These are phyloP conservation scores for Xiphophorus birchmanni DNA, from an alignment of 2,797 vertebrate species.

Conservation along the genomic window DNA sequence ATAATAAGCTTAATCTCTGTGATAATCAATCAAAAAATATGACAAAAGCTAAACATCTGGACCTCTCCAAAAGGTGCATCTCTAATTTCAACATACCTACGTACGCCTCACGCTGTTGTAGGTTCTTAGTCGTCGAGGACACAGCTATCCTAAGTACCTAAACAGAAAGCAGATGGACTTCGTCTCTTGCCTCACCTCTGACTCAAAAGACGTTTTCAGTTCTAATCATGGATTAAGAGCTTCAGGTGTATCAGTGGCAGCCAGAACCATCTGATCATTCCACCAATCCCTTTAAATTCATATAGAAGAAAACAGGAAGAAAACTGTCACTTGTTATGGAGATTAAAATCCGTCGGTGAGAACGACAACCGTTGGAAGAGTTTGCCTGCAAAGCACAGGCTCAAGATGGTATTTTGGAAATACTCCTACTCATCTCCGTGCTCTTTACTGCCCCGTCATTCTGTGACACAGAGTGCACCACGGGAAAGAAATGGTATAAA, in stretches of 20 bases:
- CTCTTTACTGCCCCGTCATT: constrained; percentile 6
- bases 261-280: neutral
- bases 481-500: neutral
- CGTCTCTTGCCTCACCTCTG: neutral
- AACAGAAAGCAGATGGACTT: neutral
- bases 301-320: neutral
- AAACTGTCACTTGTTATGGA: neutral
- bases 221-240: neutral
- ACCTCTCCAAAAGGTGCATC: neutral
- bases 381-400: neutral
- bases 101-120: neutral
- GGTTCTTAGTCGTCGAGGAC: neutral
- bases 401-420: constrained; percentile 15
- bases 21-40: neutral
- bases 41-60: neutral
- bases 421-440: constrained; percentile 24
- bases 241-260: neutral
- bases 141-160: neutral
- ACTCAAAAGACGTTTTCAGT: constrained; percentile 1
- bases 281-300: neutral
- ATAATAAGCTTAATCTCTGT: neutral
- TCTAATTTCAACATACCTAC: neutral
- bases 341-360: neutral
- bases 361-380: neutral
- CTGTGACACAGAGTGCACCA: constrained; percentile 17